phyloP scores from a whole-genome alignment of 92 coral and sea anemone genomes.

The Parazoanthus darwini region DNA sequence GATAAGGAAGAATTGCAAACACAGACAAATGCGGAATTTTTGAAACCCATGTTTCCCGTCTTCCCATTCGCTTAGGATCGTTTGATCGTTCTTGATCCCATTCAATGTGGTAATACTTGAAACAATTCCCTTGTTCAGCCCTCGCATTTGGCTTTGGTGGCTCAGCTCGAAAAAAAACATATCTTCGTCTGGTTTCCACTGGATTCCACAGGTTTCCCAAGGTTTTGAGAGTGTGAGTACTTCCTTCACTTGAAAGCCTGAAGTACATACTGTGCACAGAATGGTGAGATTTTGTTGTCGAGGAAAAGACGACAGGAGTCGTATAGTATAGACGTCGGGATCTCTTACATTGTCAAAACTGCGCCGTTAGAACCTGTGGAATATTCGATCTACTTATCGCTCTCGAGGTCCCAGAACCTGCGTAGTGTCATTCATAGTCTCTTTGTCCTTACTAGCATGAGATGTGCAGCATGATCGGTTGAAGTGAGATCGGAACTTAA shows the following conservation, averaged over 20 bases:
- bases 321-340: conserved; percentile 32
- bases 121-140: conserved; percentile 52
- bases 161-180: conserved; percentile 43
- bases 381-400: no score
- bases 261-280: conserved; percentile 53
- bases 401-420: no score
- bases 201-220: conserved; percentile 52
- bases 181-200: conserved; percentile 49
- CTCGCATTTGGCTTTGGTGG: not conserved
- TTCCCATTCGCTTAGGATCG: not conserved
- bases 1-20: conserved; percentile 27
- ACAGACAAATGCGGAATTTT: conserved; percentile 21
- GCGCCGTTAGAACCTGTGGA: conserved; percentile 48
- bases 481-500: no score
- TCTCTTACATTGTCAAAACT: conserved; percentile 37
- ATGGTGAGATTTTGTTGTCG: conserved; percentile 60
- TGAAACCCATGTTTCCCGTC: conserved; percentile 40
- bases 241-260: conserved; percentile 33
- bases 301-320: conserved; percentile 46
- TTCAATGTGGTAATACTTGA: conserved; percentile 38
- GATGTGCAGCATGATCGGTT: no score
- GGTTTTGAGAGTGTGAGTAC: conserved; percentile 37
- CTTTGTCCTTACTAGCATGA: no score
- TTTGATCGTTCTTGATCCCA: conserved; percentile 34
- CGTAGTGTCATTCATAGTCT: no score